phyloP scores from a whole-genome alignment of 2,113 vertebrate species.

The Oceanodroma tethys region DNA sequence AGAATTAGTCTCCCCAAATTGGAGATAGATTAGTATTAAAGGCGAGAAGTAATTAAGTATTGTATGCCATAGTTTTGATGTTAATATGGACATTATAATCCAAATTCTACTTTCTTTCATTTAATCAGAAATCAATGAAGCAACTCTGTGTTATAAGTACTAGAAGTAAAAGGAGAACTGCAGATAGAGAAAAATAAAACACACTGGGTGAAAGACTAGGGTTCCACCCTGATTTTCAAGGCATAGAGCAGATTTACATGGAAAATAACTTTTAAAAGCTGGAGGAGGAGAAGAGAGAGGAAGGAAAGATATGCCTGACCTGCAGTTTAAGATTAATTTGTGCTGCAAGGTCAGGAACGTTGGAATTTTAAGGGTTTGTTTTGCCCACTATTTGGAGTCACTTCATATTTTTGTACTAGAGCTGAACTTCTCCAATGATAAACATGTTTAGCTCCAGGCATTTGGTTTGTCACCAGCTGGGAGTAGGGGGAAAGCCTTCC shows the following conservation, averaged over 20 bases:
- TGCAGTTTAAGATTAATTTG: not conserved
- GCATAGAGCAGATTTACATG: not conserved
- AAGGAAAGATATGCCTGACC: not conserved
- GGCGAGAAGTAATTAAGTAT: not conserved
- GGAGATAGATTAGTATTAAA: not conserved
- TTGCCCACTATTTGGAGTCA: not conserved
- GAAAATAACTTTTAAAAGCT: not conserved
- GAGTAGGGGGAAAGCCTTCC: not conserved
- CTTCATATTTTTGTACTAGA: conserved; percentile 2
- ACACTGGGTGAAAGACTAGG: not conserved
- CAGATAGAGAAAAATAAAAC: not conserved
- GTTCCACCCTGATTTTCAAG: not conserved
- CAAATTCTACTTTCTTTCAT: not conserved
- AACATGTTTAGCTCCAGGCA: not conserved
- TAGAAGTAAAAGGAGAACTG: not conserved
- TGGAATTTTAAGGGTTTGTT: not conserved
- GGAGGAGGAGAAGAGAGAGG: not conserved
- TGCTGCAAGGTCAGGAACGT: not conserved
- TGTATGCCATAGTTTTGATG: not conserved
- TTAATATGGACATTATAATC: not conserved
- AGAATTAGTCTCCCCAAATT: not conserved
- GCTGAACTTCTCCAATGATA: not conserved
- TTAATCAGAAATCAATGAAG: not conserved
- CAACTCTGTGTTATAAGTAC: not conserved
- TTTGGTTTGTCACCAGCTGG: not conserved